Evolutionary conservation across 1,140 invertebrate species (phyloP), one percentile per base, ranked within the genome.

Genomic region (Hermatobates lingyangjiaoensis): DNA sequence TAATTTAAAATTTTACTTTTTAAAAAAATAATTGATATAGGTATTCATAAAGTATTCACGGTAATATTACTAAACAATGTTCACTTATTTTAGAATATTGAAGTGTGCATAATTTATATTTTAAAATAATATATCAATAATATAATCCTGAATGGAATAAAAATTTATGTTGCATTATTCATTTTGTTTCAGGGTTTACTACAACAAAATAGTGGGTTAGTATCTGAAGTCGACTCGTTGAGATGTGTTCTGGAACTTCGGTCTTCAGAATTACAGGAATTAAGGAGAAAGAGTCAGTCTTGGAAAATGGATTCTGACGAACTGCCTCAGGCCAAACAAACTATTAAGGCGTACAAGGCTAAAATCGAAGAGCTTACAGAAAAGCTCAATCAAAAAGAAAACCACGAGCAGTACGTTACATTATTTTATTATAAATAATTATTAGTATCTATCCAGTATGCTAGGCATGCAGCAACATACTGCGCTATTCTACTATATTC

Each of bases 201-300:
- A 21, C 52, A 63, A 15, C 60, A 60, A 50, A 52, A 61, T 1
- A 64, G 66, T 1, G 66, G 70, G 2, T 56, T 79, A 20, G 61
- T 69, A 39, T 73, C 73, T 21, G 76, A 87, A 65, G 79, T 82
- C 0, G 77, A 82, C 49, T 86, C 82, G 0, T 62, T 86, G 45
- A 71, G 81, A 39, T 76, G 77, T 21, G 83, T 87, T 0, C 67
- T 87, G 4, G 83, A 86, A 47, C 61, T 86, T 21, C 79, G 81
- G 59, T 77, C 78, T 63, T 72, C 74, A 1, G 83, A 87, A 64
- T 72, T 83, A 55, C 73, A 76, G 0, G 71, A 78, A 1, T 64
- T 85, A 14, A 69, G 81, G 40, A 77, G 78, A 51, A 71, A 77
- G 21, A 74, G 78, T 38, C 74, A 76, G 4, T 54, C 58, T 27